These are phyloP conservation scores for Siniperca scherzeri DNA, from an alignment of 2,797 vertebrate genomes.

Conservation along the genomic window DNA sequence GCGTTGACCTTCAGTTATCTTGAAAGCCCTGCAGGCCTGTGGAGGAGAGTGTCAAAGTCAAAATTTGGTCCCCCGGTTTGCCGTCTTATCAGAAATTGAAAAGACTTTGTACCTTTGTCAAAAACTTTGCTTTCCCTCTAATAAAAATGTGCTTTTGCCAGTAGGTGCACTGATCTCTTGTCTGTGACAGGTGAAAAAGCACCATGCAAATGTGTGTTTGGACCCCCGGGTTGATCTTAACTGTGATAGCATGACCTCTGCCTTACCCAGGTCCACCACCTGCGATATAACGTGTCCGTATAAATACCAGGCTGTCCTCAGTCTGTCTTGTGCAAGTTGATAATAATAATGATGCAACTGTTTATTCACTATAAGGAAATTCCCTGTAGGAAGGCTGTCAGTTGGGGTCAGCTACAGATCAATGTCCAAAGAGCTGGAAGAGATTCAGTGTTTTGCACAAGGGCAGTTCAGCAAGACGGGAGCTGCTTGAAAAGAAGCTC, in stretches of 20 bases:
- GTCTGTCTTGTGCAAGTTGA: conserved; percentile 1
- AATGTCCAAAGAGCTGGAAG: neutral
- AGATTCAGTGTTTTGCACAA: neutral
- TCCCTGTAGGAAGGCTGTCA: neutral
- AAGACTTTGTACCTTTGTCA: conserved; percentile 34
- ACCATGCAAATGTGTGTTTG: neutral
- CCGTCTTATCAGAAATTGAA: conserved; percentile 50
- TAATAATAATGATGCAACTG: conserved; percentile 6
- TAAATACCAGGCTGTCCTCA: conserved; percentile 4
- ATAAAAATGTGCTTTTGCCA: neutral
- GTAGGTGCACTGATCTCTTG: neutral
- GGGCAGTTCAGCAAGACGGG: neutral
- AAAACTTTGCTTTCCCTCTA: neutral
- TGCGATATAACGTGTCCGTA: neutral
- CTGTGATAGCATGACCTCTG: conserved; percentile 20
- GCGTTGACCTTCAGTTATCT: conserved; percentile 75
- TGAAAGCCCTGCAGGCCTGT: conserved; percentile 47
- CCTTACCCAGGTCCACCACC: neutral
- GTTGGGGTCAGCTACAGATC: conserved; percentile 12
- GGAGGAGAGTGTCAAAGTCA: conserved; percentile 58
- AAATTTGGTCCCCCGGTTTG: conserved; percentile 45
- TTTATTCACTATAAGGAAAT: neutral
- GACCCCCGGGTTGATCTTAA: neutral
- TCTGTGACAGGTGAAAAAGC: conserved; percentile 12
- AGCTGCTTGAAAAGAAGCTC: neutral